Percentiles rank a stretch among this genome's conserved stretches.
phyloP scores from a whole-genome alignment of 2,113 vertebrate species.

The Triplophysa siluroides region DNA sequence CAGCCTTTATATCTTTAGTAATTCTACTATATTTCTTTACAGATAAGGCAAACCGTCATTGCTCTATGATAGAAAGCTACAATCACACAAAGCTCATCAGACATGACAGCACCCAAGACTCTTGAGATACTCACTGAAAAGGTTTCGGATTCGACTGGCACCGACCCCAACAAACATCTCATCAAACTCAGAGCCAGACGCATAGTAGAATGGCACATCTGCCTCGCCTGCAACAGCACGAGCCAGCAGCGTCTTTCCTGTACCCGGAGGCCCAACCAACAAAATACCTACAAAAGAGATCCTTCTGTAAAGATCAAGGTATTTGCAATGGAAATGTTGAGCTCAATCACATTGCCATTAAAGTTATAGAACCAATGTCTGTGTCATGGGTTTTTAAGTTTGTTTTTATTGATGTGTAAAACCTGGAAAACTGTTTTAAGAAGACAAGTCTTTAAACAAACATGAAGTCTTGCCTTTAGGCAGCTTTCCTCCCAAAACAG shows the following conservation, averaged over 20 bases:
- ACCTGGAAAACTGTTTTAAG: no score
- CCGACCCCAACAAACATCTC: constrained; percentile 99
- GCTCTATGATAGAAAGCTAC: not conserved
- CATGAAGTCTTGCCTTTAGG: constrained; percentile 84
- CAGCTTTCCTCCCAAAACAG: constrained; percentile 91
- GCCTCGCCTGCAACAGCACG: constrained; percentile 96
- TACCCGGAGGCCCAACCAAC: constrained; percentile 93
- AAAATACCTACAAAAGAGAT: constrained; percentile 79
- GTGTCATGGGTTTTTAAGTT: no score
- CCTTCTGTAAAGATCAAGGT: not conserved
- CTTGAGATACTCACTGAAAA: constrained; percentile 82
- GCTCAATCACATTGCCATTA: no score
- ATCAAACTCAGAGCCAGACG: constrained; percentile 95
- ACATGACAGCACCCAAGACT: not conserved
- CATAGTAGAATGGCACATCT: constrained; percentile 96
- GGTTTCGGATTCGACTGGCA: constrained; percentile 95
- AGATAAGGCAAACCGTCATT: no score
- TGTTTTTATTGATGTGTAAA: no score
- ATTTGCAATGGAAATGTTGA: not conserved
- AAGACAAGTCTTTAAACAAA: not conserved
- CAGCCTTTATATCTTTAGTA: no score
- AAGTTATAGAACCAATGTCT: no score
- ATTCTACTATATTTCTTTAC: no score
- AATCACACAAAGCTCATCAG: not conserved
- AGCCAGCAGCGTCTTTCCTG: constrained; percentile 95